Conservation (phyloP, 2,797 vertebrate genomes). For the Fringilla coelebs region DNA sequence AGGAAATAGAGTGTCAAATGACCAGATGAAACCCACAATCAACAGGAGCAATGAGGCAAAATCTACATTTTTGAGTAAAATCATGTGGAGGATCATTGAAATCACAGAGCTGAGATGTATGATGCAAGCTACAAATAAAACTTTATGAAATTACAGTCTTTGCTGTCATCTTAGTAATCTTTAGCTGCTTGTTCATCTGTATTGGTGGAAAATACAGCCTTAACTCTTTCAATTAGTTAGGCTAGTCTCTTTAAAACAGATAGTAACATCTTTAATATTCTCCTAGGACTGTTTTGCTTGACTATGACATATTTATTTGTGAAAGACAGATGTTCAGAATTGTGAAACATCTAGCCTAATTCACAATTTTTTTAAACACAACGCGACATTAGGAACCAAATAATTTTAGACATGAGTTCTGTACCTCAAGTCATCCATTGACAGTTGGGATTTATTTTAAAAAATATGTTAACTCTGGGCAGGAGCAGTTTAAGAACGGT, state of each 20-base stretch:
- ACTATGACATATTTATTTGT: background rate
- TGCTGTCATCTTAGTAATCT: background rate
- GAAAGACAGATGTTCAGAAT: background rate
- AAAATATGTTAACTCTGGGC: background rate
- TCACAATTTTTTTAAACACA: background rate
- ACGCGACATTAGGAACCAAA: background rate
- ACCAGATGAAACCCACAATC: background rate
- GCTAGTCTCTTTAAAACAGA: background rate
- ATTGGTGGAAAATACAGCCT: background rate
- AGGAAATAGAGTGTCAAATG: background rate
- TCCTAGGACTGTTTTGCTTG: background rate
- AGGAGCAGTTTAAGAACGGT: background rate
- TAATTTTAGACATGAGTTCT: background rate
- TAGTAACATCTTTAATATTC: background rate
- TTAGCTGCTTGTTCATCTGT: background rate
- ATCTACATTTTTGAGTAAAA: background rate
- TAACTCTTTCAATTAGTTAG: background rate
- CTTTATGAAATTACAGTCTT: background rate
- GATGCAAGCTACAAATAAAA: background rate
- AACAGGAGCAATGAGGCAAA: background rate
- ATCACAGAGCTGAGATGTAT: background rate
- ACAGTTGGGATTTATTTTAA: conserved; percentile 7
- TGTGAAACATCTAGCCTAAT: background rate
- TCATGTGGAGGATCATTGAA: fast-evolving
- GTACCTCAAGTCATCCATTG: background rate